Evolutionary conservation across 2,797 vertebrate genomes (phyloP), one percentile per base, ranked within the genome.

Genomic region (Argya squamiceps): DNA sequence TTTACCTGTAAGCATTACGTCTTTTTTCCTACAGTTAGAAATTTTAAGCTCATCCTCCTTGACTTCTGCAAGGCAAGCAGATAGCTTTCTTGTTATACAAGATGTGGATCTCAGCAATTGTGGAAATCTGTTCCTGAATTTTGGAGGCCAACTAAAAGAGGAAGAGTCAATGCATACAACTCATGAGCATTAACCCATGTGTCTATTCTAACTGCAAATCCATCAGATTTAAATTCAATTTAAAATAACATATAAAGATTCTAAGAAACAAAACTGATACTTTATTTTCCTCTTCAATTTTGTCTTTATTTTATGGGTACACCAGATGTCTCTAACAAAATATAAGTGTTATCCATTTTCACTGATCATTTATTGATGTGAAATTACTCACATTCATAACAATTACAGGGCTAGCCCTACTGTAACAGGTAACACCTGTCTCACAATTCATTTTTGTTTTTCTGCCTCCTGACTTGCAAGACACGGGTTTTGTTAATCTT

Each of bases 311-410:
- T 86, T 75, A 63, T 26, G 39, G 21, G 37, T 93, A 23, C 10
- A 52, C 46, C 50, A 73, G 86, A 47, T 87, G 44, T 14, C 10
- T 94, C 37, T 22, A 92, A 91, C 29, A 75, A 91, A 95, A 92
- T 71, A 73, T 32, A 77, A 32, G 22, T 70, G 1, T 67, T 43
- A 71, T 47, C 26, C 36, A 55, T 64, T 52, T 90, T 92, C 44
- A 81, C 41, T 74, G 70, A 81, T 80, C 91, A 87, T 68, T 91
- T 91, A 84, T 59, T 89, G 55, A 90, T 88, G 36, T 81, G 55
- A 96, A 92, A 95, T 73, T 53, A 32, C 37, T 96, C 74, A 79
- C 39, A 91, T 95, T 91, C 82, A 69, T 90, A 93, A 83, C 67
- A 91, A 94, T 95, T 93, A 92, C 37, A 83, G 27, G 32, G 64